Base-by-base conservation (phyloP, 1,140 invertebrate genomes). In the Atta cephalotes region DNA sequence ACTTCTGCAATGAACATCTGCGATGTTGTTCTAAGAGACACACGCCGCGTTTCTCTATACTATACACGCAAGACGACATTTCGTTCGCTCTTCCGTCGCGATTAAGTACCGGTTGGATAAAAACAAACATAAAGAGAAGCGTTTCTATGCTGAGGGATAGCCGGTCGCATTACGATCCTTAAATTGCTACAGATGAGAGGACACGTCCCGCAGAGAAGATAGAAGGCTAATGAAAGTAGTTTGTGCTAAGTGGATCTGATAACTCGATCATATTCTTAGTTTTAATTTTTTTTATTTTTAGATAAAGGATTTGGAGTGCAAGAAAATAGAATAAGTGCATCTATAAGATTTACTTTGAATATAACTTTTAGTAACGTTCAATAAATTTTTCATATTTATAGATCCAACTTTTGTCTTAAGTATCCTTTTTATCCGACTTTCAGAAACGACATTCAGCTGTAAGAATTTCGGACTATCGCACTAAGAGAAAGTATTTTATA, bases 21-120 rank as follows among this genome's bases (percentile, higher is more conserved):
- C 35, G 51, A 79, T 31, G 60, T 66, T 74, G 28, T 85, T 16
- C 31, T 65, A 39, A 79, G 35, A 79, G 82, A 35, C 45, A 16
- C 39, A 16, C 39, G 45, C n/a, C 72, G 45, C 35, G n/a, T 74
- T 45, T 35, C 58, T 72, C 53, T 7, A n/a, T 39, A 56, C 39
- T 35, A 0, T 35, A 56, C 28, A 39, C 6, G 14, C 16, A 58
- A 39, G 14, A 53, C 74, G 56, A 70, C 39, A 25, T 49, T 49
- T 68, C 62, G 56, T 45, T 65, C 60, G 65, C 21, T 10, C n/a
- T 56, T 62, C 28, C 70, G 45, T n/a, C 31, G 39, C 70, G 70
- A 62, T 74, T 74, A 71, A 70, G 70, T 72, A 53, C 31, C 71
- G 18, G 35, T n/a, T 21, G 71, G 58, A n/a, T 12, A 35, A 62